Evolutionary conservation across 2,888 invertebrate genomes (phyloP), one percentile per base, ranked within the genome.

Genomic region (Parthenolecanium corni): DNA sequence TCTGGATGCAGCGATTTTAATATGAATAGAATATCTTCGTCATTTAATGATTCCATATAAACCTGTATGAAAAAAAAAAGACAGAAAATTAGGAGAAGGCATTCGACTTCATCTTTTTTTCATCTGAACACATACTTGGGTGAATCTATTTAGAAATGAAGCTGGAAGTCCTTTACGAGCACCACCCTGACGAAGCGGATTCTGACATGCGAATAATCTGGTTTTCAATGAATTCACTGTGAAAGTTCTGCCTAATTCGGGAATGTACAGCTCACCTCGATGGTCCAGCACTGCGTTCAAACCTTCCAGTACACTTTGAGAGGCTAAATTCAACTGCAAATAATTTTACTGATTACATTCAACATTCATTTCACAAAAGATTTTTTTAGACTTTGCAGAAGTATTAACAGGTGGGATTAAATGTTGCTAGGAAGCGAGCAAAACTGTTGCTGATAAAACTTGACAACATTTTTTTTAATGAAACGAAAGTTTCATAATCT

Each of bases 261-360:
- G 94, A 64, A 99, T 87, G 72, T 82, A 98, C 21, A 99, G 84
- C 76, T 95, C 92, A 1, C 92, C 92, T 70, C 98, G 80, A 73
- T 99, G 98, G 78, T 99, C 98, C 63, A 99, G 80, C 71, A 97
- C 96, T 0, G 98, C 97, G 73, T 99, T 99, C 2, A 99, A 79
- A 25, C 97, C 98, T 78, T 99, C 99, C 14, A 99, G 77, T 0
- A 99, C 97, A 0, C 96, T 91, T 73, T 99, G 98, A 0, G 97
- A 95, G 0, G 98, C 98, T 67, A 99, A 79, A 78, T 99, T 99
- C 67, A 98, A 77, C 78, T 79, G 23, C 11, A 70, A 36, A 71
- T 62, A 4, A 46, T 20, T 46, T 11, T 38, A 6, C 38, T n/a
- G n/a, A n/a, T n/a, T n/a, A n/a, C n/a, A n/a, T n/a, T n/a, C n/a